Percentiles rank a stretch among this genome's conserved stretches.
Conservation (phyloP, 2,888 invertebrate species). For the Phyto melanocephala region DNA sequence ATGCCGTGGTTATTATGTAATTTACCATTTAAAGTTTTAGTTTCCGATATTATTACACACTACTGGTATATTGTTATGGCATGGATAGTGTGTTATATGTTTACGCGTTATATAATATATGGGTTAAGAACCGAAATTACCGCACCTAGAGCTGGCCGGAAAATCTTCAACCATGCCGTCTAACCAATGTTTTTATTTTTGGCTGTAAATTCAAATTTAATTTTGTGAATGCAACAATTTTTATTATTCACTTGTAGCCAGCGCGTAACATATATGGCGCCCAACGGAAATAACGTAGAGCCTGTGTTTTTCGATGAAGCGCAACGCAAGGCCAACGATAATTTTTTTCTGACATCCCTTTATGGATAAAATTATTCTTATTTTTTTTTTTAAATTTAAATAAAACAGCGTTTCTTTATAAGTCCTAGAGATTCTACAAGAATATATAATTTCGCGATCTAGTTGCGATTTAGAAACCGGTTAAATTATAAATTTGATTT, state of each 20-base stretch:
- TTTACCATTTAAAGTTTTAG: no score
- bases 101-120: not conserved
- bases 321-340: no score
- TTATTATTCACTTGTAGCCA: not conserved
- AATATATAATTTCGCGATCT: not conserved
- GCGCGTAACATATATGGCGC: not conserved
- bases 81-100: not conserved
- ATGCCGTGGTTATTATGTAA: not conserved
- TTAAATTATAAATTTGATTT: not conserved
- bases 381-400: no score
- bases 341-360: no score
- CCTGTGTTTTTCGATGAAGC: not conserved
- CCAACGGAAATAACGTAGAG: not conserved
- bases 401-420: not conserved
- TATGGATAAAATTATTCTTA: no score
- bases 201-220: no score
- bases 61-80: not conserved
- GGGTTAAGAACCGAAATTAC: not conserved
- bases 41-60: not conserved
- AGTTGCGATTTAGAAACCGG: not conserved
- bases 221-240: not conserved
- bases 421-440: constrained; percentile 1
- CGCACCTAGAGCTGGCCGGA: not conserved
- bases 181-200: not conserved
- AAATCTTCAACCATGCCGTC: not conserved